These are phyloP conservation scores for Styela clava DNA, from an alignment of 23 tunicate species.

Conservation along the genomic window DNA sequence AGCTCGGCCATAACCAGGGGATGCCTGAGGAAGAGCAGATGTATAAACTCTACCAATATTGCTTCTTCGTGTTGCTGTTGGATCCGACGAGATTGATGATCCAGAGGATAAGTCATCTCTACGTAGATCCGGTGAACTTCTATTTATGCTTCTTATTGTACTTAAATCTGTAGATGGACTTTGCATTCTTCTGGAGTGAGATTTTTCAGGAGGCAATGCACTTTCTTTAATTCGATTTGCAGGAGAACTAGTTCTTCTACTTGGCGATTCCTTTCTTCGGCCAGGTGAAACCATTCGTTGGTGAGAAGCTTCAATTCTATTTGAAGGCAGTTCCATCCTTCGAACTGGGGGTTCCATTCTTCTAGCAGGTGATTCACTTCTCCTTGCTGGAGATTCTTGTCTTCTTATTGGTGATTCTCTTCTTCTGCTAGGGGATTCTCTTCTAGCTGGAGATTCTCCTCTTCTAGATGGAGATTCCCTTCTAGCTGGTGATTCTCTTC, in stretches of 20 bases:
- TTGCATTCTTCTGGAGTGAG: not conserved
- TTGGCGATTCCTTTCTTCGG: not conserved
- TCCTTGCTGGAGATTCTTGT: slow-evolving; percentile 2
- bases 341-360: not conserved
- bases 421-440: slow-evolving; percentile 1
- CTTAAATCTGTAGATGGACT: not conserved
- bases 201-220: not conserved
- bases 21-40: not conserved
- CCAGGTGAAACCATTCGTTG: not conserved
- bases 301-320: not conserved
- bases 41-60: not conserved
- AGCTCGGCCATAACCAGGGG: not conserved
- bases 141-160: not conserved
- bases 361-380: not conserved
- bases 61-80: not conserved
- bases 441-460: not conserved
- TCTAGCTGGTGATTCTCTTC: slow-evolving; percentile 2
- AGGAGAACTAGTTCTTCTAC: not conserved
- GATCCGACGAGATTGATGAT: not conserved
- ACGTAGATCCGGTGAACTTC: not conserved
- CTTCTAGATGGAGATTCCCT: not conserved
- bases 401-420: slow-evolving; percentile 8
- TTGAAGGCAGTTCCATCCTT: not conserved
- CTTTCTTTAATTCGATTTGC: not conserved
- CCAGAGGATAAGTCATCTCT: not conserved